phyloP scores from a whole-genome alignment of 2,888 invertebrate species.

The Clunio marinus region DNA sequence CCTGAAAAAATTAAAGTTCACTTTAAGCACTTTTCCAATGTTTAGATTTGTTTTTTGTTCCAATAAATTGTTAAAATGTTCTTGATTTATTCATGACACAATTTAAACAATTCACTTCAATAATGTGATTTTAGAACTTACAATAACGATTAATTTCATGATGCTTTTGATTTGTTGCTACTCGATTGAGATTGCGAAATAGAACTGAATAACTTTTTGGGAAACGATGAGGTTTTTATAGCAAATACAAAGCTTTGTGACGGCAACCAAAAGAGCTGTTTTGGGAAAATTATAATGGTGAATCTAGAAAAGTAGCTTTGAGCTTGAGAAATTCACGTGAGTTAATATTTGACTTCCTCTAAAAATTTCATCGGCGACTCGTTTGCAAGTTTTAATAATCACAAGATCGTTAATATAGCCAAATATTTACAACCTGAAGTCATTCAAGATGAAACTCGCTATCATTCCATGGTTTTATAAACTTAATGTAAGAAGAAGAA shows the following conservation, averaged over 20 bases:
- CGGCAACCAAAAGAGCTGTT: not conserved
- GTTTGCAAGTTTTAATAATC: not conserved
- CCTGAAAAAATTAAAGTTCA: not conserved
- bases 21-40: not conserved
- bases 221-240: not conserved
- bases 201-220: conserved; percentile 2
- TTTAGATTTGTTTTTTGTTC: not conserved
- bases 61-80: not conserved
- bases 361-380: not conserved
- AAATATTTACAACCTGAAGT: no score
- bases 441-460: no score
- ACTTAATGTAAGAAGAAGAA: no score
- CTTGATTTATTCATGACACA: not conserved
- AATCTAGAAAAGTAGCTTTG: not conserved
- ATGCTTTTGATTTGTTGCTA: conserved; percentile 2
- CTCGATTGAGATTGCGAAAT: not conserved
- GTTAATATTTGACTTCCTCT: not conserved
- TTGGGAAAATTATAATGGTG: conserved; percentile 10
- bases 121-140: not conserved
- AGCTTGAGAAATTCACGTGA: not conserved
- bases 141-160: conserved; percentile 29
- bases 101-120: not conserved
- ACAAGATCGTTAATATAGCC: not conserved
- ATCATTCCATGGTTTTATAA: no score
- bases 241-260: not conserved